Base-by-base conservation (phyloP, 1,140 invertebrate genomes). In the Diprion similis region DNA sequence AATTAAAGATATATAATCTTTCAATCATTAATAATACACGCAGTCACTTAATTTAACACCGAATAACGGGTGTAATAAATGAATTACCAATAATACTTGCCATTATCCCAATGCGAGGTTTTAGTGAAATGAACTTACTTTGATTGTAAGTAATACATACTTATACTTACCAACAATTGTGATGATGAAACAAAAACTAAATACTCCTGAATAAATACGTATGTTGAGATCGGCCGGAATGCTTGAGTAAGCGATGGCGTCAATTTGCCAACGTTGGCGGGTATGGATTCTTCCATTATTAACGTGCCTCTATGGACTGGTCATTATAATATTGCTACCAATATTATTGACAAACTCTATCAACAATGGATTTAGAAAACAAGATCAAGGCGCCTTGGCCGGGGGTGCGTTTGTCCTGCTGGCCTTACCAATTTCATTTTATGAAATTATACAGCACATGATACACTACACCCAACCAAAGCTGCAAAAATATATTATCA, bases 391-490 rank as follows among this genome's bases (percentile, higher is more conserved):
- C 65, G 92, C 93, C 73, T 89, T 98, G 66, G 92, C 98, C 77
- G 97, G 94, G 3, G 97, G 97, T 9, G 90, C 96, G 15, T 98
- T 99, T 89, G 96, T 97, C 17, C 90, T 98, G 72, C 88, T 97
- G 71, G 94, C 97, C 1, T 88, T 99, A 24, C 97, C 97, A 4
- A 95, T 99, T 64, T 96, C 96, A 51, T 91, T 99, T 79, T 98
- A 96, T 92, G 95, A 97, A 87, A 98, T 99, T 78, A 93, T 95
- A 46, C 95, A 97, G 86, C 97, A 99, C 89, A 91, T 98, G 81
- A 93, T 98, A 72, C 94, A 98, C 87, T 99, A 97, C 81, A 98
- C 95, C 0, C 95, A 97, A 83, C 97, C 97, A 24, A 93, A 92
- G 82, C 88, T 99, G 75, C 97, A 99, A 80, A 97, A 97, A 89